Percentiles rank a stretch among this genome's conserved stretches.
phyloP scores from a whole-genome alignment of 2,113 vertebrate genomes.

The Agapornis roseicollis region DNA sequence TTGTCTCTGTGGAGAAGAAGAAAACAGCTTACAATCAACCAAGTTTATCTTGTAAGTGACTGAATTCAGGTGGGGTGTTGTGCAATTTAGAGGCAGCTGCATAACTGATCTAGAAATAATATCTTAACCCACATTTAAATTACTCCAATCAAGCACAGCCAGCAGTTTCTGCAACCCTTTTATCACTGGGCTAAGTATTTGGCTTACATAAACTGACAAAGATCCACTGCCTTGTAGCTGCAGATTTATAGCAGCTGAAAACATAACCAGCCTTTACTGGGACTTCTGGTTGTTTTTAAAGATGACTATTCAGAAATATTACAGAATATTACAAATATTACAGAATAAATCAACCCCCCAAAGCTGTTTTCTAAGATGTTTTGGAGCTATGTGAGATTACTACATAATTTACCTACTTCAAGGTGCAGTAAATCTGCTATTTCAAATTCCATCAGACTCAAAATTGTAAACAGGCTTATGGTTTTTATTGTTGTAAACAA shows the following conservation, averaged over 20 bases:
- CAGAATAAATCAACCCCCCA: background rate
- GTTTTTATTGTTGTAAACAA: conserved; percentile 9
- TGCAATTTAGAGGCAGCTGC: background rate
- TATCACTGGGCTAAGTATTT: background rate
- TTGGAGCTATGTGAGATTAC: background rate
- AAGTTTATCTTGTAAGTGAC: background rate
- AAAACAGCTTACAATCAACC: background rate
- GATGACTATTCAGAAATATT: background rate
- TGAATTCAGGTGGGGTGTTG: background rate
- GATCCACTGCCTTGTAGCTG: background rate
- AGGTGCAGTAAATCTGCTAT: background rate
- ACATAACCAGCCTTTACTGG: background rate
- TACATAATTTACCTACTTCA: background rate
- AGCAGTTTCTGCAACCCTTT: background rate
- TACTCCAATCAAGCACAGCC: background rate
- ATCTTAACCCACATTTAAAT: background rate
- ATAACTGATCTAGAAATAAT: background rate
- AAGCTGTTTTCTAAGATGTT: background rate
- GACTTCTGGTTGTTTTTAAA: background rate
- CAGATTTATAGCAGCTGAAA: conserved; percentile 12
- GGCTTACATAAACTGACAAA: background rate
- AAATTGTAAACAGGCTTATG: background rate
- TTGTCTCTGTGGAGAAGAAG: background rate
- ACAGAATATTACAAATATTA: background rate
- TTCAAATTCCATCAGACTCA: conserved; percentile 17